Percentiles rank a stretch among this genome's conserved stretches.
Conservation (phyloP, 30 jellyfish, hydroid and myxozoan species). For the Sanderia malayensis region DNA sequence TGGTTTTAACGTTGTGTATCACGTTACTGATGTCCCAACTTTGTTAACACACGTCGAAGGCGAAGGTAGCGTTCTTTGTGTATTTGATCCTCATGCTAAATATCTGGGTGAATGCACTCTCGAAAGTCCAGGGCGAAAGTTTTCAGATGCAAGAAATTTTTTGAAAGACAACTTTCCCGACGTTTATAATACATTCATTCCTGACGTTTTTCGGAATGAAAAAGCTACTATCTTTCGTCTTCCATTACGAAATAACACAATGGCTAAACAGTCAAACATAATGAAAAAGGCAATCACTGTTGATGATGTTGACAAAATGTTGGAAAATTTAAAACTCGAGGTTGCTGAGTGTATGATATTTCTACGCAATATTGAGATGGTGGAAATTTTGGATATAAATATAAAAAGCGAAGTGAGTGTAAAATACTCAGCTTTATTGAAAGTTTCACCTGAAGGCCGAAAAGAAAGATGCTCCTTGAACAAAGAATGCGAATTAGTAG, state of each 20-base stretch:
- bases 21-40: conserved; percentile 73
- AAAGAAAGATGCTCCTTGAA: background rate
- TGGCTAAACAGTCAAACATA: conserved; percentile 37
- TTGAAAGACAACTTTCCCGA: conserved; percentile 29
- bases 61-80: conserved; percentile 36
- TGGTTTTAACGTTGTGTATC: conserved; percentile 83
- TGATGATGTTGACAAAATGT: conserved; percentile 18
- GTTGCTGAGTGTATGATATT: conserved; percentile 33
- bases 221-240: conserved; percentile 65
- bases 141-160: conserved; percentile 44
- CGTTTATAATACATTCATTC: conserved; percentile 28
- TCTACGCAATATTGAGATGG: conserved; percentile 21
- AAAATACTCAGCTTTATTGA: background rate
- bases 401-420: background rate
- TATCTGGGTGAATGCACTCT: conserved; percentile 44
- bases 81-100: conserved; percentile 74
- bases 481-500: background rate
- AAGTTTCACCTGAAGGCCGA: background rate
- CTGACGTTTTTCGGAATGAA: conserved; percentile 14
- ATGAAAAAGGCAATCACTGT: conserved; percentile 15
- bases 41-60: conserved; percentile 36
- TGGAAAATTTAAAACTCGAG: conserved; percentile 13
- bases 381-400: conserved; percentile 12
- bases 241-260: conserved; percentile 50
- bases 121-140: conserved; percentile 67